Base-by-base conservation (phyloP, 2,888 invertebrate genomes). In the Gryllus longicercus region DNA sequence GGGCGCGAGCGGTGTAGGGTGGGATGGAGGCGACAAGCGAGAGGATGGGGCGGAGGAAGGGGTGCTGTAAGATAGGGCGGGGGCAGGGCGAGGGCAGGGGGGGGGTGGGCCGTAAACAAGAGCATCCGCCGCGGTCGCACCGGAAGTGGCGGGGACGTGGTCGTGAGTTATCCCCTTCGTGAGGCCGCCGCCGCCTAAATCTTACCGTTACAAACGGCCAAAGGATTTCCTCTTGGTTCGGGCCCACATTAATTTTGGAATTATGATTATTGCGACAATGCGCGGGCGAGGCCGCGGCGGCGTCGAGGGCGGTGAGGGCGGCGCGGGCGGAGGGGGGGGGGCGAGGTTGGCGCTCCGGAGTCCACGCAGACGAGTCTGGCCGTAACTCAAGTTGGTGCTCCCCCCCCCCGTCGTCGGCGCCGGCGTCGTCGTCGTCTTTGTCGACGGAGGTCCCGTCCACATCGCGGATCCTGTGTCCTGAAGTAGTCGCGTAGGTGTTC, bases 221-320 rank as follows among this genome's bases (percentile, higher is more conserved):
- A n/a, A 25, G 75, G 75, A 75, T 75, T 75, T 75, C 75, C 75
- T 75, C 14, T 74, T 21, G 75, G 63, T 63, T 25, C 75, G 75
- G 75, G 78, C 74, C 74, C 78, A 50, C 78, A 81, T 81, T 80
- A 80, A 81, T 81, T 78, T 81, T 21, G 74, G 77, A 80, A 81
- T 80, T 81, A 81, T 78, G 81, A 80, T 81, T 81, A 78, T 80
- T 80, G 80, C 81, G 75, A 75, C 75, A 21, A 21, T 25, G 75
- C 21, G 75, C 75, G n/a, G 21, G n/a, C 12, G 25, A 75, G n/a
- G 63, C 63, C n/a, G 63, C n/a, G 63, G n/a, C 14, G 63, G 63
- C 63, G 63, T 18, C 14, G 63, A 25, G 12, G 38, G 21, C 75
- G 75, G 21, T 25, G 75, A 21, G 25, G 75, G 75, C 75, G 23